A percentile compares a stretch with the other conserved stretches of the same genome.
Conservation (phyloP, 2,797 vertebrate genomes). For the Oreochromis mossambicus region DNA sequence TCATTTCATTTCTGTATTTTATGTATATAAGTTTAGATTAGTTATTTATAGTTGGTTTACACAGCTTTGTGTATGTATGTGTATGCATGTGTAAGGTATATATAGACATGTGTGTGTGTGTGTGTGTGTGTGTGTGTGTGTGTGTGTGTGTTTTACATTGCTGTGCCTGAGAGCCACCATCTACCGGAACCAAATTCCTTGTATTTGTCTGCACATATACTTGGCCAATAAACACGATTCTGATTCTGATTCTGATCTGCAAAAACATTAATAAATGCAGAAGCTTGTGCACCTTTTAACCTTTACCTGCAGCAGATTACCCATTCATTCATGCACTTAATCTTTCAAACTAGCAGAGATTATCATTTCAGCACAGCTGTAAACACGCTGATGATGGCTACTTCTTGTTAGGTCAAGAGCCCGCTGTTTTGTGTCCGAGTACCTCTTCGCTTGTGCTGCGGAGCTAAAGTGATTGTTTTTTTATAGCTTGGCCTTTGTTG, state of each 20-base stretch:
- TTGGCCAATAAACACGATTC: too few species aligned
- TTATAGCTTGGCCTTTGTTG: slow-evolving; percentile 42
- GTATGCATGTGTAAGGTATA: too few species aligned
- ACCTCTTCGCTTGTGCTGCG: not conserved
- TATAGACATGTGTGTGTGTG: too few species aligned
- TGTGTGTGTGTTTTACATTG: too few species aligned
- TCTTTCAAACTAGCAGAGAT: slow-evolving; percentile 21
- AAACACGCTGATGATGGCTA: not conserved
- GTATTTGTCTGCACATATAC: too few species aligned
- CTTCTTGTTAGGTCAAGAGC: slow-evolving; percentile 6
- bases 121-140: too few species aligned
- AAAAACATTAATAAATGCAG: not conserved
- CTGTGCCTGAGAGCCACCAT: too few species aligned
- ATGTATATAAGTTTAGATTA: too few species aligned
- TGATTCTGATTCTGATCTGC: not conserved
- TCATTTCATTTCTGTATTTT: too few species aligned
- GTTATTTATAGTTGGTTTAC: too few species aligned
- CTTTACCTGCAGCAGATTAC: not conserved
- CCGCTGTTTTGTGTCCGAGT: not conserved
- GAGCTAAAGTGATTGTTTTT: slow-evolving; percentile 25
- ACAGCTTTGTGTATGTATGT: too few species aligned
- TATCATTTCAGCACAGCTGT: slow-evolving; percentile 2
- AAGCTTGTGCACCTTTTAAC: not conserved
- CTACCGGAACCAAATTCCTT: too few species aligned
- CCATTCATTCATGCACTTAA: slow-evolving; percentile 16